These are phyloP conservation scores for Clitarchus hookeri DNA, from an alignment of 2,888 invertebrate genomes.

Conservation along the genomic window DNA sequence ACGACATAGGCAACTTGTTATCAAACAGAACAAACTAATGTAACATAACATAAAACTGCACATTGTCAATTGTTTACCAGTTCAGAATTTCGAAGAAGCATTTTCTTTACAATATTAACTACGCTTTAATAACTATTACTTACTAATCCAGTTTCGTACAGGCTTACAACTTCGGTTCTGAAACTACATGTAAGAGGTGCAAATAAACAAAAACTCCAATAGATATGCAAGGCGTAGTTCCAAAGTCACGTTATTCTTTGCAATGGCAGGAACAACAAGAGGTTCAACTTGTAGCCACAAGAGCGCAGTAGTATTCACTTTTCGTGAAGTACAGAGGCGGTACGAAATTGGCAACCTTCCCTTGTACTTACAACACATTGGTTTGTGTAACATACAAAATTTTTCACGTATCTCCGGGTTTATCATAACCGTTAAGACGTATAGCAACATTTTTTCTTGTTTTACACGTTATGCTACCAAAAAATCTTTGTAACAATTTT, in stretches of 20 bases:
- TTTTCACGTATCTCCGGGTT: no score
- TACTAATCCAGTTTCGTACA: not conserved
- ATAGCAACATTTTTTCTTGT: no score
- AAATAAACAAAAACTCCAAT: not conserved
- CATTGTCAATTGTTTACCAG: not conserved
- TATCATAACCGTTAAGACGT: no score
- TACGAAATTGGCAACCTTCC: not conserved
- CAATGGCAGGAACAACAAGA: not conserved
- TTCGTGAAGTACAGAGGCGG: not conserved
- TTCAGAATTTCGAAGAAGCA: not conserved
- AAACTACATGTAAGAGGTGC: not conserved
- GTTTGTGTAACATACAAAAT: no score
- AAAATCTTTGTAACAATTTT: no score
- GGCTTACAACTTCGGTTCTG: not conserved
- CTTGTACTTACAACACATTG: not conserved
- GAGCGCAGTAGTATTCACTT: not conserved
- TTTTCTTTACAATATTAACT: not conserved
- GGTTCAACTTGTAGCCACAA: not conserved
- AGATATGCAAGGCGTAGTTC: not conserved
- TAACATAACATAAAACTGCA: not conserved
- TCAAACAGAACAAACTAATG: not conserved
- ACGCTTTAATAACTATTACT: not conserved
- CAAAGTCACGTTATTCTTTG: not conserved
- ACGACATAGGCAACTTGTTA: not conserved
- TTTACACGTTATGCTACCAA: no score